A percentile compares a stretch with the other conserved stretches of the same genome.
phyloP scores from a whole-genome alignment of 2,797 vertebrate genomes.

The Meriones psammophilus region DNA sequence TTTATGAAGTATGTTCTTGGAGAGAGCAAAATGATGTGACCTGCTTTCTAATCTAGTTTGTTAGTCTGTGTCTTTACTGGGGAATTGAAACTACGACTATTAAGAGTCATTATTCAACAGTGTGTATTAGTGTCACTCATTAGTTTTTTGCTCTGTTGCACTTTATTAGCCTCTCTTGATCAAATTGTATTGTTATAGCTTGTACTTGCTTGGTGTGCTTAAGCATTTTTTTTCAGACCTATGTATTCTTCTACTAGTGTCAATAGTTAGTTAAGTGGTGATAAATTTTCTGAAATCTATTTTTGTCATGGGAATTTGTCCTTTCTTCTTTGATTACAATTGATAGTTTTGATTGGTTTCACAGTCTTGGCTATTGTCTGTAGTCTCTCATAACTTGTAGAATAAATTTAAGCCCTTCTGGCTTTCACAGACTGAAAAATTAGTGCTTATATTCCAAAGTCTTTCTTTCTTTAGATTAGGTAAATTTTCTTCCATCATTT shows the following conservation, averaged over 20 bases:
- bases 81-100: background rate
- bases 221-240: background rate
- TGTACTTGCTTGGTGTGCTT: background rate
- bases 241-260: background rate
- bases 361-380: too few species aligned
- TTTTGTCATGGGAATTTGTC: background rate
- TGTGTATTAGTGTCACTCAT: background rate
- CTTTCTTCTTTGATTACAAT: background rate
- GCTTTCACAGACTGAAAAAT: background rate
- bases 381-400: background rate
- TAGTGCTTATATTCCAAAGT: background rate
- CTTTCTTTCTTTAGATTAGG: background rate
- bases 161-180: background rate
- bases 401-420: background rate
- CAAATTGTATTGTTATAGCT: background rate
- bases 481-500: background rate
- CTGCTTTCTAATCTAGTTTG: background rate
- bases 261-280: background rate
- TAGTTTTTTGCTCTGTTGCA: background rate
- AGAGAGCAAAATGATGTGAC: background rate
- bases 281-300: background rate
- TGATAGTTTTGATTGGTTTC: background rate
- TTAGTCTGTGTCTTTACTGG: background rate
- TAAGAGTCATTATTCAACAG: background rate
- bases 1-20: background rate